A percentile compares a stretch with the other conserved stretches of the same genome.
phyloP scores from a whole-genome alignment of 2,888 invertebrate species.

The Lasioglossum lativentre region DNA sequence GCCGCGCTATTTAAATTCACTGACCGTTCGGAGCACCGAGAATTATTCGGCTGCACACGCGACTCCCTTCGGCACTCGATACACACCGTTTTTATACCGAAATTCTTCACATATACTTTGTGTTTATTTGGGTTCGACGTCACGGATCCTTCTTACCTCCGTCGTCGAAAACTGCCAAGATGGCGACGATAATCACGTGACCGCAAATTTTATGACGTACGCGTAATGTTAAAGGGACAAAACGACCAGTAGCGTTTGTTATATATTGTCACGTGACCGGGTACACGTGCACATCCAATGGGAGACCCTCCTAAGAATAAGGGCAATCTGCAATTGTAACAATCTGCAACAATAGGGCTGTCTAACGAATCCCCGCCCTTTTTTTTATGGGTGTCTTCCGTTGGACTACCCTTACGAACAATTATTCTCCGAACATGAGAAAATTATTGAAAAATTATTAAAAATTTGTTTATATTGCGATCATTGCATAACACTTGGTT shows the following conservation, averaged over 20 bases:
- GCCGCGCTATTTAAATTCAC: conserved; percentile 79
- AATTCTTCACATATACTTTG: conserved; percentile 76
- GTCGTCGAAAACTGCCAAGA: conserved; percentile 81
- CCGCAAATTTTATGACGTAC: conserved; percentile 79
- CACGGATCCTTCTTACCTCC: conserved; percentile 80
- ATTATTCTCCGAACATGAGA: background rate
- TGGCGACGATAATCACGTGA: conserved; percentile 80
- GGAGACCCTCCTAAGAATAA: conserved; percentile 71
- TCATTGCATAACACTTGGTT: conserved; percentile 17
- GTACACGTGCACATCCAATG: conserved; percentile 75
- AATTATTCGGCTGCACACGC: conserved; percentile 66
- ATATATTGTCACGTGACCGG: conserved; percentile 71
- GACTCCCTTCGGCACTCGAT: conserved; percentile 61
- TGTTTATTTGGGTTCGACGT: conserved; percentile 80
- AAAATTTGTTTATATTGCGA: background rate
- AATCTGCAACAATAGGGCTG: conserved; percentile 63
- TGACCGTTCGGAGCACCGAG: conserved; percentile 72
- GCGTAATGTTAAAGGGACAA: conserved; percentile 78
- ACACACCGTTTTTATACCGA: conserved; percentile 60
- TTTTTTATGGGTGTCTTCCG: background rate
- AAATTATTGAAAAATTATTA: background rate
- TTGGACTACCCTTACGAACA: background rate
- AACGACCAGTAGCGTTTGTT: conserved; percentile 72
- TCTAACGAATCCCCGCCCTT: conserved; percentile 55
- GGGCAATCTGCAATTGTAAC: conserved; percentile 70